Evolutionary conservation across 1,140 invertebrate species (phyloP).

Genomic region (Glomeris maerens): DNA sequence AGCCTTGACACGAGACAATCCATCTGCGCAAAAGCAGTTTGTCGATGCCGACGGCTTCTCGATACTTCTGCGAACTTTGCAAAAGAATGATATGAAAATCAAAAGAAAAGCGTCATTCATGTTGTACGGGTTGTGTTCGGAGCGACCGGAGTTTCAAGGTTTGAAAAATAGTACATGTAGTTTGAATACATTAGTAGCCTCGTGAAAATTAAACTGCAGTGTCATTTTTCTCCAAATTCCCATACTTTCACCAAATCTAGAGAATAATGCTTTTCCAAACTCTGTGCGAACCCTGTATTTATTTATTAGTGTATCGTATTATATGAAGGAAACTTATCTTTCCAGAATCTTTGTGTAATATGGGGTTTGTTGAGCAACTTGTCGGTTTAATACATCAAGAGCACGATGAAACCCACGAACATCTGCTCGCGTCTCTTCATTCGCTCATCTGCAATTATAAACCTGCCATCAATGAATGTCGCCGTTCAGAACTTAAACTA

Average conservation of each 20-base stretch:
- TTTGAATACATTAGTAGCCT: too few relatives aligned
- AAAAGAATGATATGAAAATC: conserved; percentile 42
- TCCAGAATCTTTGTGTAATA: conserved; percentile 37
- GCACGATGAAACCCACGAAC: conserved; percentile 37
- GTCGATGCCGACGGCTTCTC: conserved; percentile 45
- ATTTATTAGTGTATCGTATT: neutral
- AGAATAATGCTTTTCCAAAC: too few relatives aligned
- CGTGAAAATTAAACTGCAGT: too few relatives aligned
- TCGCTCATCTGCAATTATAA: conserved; percentile 34
- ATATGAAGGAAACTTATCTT: conserved; percentile 1
- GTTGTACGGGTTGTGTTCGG: conserved; percentile 40
- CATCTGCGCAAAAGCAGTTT: conserved; percentile 41
- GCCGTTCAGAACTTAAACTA: conserved; percentile 35
- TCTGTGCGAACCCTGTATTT: neutral
- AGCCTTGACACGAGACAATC: conserved; percentile 46
- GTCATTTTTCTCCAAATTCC: too few relatives aligned
- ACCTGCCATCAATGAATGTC: conserved; percentile 35
- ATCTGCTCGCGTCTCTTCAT: conserved; percentile 37
- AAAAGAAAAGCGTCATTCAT: conserved; percentile 55
- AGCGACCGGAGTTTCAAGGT: conserved; percentile 41
- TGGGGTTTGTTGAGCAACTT: conserved; percentile 43
- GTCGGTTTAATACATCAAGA: conserved; percentile 34
- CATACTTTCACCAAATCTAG: too few relatives aligned
- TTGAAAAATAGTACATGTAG: conserved; percentile 19
- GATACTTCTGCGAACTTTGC: conserved; percentile 43